A percentile compares a stretch with the other conserved stretches of the same genome.
Evolutionary conservation across 2,113 vertebrate genomes (phyloP).

Genomic region (Sylvilagus bachmani): DNA sequence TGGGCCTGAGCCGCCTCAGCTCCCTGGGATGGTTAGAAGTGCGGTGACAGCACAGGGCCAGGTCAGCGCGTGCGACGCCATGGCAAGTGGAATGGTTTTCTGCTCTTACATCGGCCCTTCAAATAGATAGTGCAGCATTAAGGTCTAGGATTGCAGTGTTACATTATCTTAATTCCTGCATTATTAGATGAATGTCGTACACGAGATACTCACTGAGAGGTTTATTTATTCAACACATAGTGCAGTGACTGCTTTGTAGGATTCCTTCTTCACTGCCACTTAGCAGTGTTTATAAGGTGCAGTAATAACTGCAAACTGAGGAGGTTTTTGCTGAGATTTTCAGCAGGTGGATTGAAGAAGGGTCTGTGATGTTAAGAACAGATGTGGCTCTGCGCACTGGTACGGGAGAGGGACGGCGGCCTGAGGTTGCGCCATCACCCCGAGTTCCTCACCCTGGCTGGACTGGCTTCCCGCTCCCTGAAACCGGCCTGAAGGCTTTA

Average conservation of each 20-base stretch:
- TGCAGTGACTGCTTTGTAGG: not conserved
- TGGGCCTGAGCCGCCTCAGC: not conserved
- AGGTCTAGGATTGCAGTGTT: constrained; percentile 3
- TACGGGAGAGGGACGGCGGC: not conserved
- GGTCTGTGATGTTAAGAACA: not conserved
- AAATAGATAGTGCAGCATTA: constrained; percentile 12
- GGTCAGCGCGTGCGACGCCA: not conserved
- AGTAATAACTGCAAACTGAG: constrained; percentile 33
- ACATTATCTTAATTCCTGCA: not conserved
- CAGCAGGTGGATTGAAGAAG: not conserved
- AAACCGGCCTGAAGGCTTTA: not conserved
- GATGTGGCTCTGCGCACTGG: not conserved
- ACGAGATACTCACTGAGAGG: not conserved
- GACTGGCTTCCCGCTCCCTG: not conserved
- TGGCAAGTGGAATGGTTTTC: constrained; percentile 23
- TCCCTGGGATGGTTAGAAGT: constrained; percentile 26
- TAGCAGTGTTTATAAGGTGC: not conserved
- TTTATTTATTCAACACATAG: not conserved
- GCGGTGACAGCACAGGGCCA: not conserved
- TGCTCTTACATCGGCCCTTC: not conserved
- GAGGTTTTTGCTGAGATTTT: constrained; percentile 46
- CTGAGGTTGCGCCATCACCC: not conserved
- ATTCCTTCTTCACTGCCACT: not conserved
- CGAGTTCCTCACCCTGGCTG: not conserved
- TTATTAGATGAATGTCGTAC: not conserved